phyloP scores from a whole-genome alignment of 2,113 vertebrate species.

The Macheiramphus alcinus region DNA sequence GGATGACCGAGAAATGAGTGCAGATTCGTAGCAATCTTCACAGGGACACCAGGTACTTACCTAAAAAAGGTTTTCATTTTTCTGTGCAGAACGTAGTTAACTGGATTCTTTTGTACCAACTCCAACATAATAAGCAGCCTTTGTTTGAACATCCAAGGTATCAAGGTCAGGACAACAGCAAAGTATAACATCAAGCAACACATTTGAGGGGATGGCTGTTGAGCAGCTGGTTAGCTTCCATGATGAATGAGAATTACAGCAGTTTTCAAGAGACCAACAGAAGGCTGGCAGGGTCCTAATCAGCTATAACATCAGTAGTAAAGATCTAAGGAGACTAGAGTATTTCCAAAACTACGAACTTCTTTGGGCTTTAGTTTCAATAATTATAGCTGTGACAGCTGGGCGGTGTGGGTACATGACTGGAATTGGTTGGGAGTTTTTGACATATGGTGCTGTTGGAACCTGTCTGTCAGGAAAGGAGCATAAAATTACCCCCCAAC shows the following conservation, averaged over 20 bases:
- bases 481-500: conserved; percentile 50
- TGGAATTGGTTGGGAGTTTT: conserved; percentile 65
- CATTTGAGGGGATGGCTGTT: conserved; percentile 55
- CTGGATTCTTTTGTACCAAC: not conserved
- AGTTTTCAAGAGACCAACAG: conserved; percentile 78
- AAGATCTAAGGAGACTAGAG: conserved; percentile 77
- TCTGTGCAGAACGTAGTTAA: not conserved
- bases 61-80: not conserved
- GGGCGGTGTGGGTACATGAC: conserved; percentile 70
- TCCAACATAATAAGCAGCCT: conserved; percentile 2
- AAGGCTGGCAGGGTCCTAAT: conserved; percentile 76
- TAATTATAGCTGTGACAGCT: conserved; percentile 75
- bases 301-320: conserved; percentile 77
- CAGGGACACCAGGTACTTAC: not conserved
- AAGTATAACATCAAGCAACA: conserved; percentile 18
- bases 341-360: conserved; percentile 65
- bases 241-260: conserved; percentile 77
- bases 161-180: conserved; percentile 68
- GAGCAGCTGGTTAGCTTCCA: conserved; percentile 72
- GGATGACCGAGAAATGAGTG: not conserved
- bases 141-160: conserved; percentile 24
- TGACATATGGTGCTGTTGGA: conserved; percentile 70
- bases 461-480: conserved; percentile 57
- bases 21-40: not conserved
- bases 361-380: conserved; percentile 60